Evolutionary conservation across 1,140 invertebrate species (phyloP), one percentile per base, ranked within the genome.

Genomic region (Anoplolepis gracilipes): DNA sequence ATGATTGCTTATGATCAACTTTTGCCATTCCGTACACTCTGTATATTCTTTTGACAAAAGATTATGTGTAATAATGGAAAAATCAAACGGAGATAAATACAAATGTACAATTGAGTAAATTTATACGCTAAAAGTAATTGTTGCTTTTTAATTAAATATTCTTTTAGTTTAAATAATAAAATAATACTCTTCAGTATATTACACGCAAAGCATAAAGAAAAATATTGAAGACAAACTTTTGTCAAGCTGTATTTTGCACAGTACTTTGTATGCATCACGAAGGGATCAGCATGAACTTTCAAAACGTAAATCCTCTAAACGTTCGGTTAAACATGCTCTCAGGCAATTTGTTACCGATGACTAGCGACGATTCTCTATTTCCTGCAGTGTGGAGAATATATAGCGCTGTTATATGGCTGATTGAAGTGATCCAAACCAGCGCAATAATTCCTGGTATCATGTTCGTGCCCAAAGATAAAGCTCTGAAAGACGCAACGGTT

Each of bases 321-420:
- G 65, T 65, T 6, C 10, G 53, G 2, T 19, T 87, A 0, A 90
- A 90, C 33, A 33, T 10, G 1, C 1, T 89, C 0, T 87, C 88
- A 7, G 90, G 88, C 0, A 91, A 92, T 39, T 28, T 86, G 28
- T 53, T 91, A 33, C 90, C 91, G 0, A 16, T 89, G 16, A 88
- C 84, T 0, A 55, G 30, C 2, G 6, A 65, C 2, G 55, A 85
- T 39, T 65, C 57, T 6, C 59, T 67, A 10, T 55, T 90, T 7
- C 13, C 85, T 6, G 10, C 28, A 5, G 0, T 19, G 0, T 59
- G 70, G 13, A 87, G 64, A 16, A 42, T 87, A 22, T 88, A 91
- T 3, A 46, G 11, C 3, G 33, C n/a, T 0, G 1, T 87, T 0
- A 22, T 55, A 25, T 89, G 78, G 89, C 11, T 81, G 7, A 64